Conservation (phyloP, 2,888 invertebrate genomes). For the Pogonocherus hispidulus region DNA sequence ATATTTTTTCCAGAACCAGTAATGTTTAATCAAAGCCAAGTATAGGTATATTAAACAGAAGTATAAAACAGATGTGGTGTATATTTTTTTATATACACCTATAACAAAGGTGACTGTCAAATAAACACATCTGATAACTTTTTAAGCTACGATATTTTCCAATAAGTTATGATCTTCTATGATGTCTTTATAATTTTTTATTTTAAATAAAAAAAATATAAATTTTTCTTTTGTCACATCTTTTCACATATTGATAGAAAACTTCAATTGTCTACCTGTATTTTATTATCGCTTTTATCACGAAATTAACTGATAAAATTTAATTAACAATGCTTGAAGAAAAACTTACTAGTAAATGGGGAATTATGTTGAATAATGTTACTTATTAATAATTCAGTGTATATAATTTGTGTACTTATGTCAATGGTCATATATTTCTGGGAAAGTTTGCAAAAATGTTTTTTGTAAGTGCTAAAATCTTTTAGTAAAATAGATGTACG, state of each 20-base stretch:
- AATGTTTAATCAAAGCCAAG: background rate
- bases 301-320: slow-evolving; percentile 32
- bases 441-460: slow-evolving; percentile 31
- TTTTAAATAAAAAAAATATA: no score
- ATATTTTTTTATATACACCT: slow-evolving; percentile 7
- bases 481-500: background rate
- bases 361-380: slow-evolving; percentile 19
- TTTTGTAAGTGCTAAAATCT: slow-evolving; percentile 28
- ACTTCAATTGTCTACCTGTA: slow-evolving; percentile 2
- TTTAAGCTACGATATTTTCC: no score
- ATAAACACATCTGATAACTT: no score
- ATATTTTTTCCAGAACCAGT: background rate
- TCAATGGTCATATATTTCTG: slow-evolving; percentile 29
- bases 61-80: background rate
- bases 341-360: slow-evolving; percentile 19
- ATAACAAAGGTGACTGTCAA: no score
- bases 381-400: slow-evolving; percentile 3
- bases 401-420: slow-evolving; percentile 15
- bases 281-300: slow-evolving; percentile 27
- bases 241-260: background rate
- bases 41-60: background rate
- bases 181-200: no score
- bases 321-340: slow-evolving; percentile 32
- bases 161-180: no score
- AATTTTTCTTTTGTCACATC: no score